phyloP scores from a whole-genome alignment of 1,140 invertebrate genomes.

The Zaprionus inermis region DNA sequence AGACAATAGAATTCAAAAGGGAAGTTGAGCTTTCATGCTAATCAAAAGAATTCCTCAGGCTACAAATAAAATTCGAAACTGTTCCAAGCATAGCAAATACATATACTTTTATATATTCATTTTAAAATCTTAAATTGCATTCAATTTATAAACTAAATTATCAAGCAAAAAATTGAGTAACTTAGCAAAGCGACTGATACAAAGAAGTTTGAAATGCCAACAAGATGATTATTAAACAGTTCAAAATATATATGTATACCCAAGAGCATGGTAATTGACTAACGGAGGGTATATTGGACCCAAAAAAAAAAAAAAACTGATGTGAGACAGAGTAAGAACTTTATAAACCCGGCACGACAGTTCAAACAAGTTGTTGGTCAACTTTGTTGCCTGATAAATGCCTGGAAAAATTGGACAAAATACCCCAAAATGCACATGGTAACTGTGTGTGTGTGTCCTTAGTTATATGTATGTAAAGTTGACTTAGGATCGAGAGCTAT shows the following conservation, averaged over 20 bases:
- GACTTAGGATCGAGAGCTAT: background rate
- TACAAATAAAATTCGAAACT: no score
- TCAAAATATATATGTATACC: background rate
- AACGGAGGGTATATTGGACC: background rate
- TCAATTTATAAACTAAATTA: no score
- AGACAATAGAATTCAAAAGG: no score
- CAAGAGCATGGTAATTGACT: background rate
- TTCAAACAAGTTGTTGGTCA: conserved; percentile 4
- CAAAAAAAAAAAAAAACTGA: background rate
- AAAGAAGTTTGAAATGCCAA: no score
- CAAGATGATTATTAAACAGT: background rate
- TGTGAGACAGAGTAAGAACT: conserved; percentile 4
- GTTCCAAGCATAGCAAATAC: no score
- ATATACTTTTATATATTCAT: no score
- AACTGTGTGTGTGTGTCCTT: background rate
- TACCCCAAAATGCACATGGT: background rate
- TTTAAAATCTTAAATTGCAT: no score
- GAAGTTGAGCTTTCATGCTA: no score
- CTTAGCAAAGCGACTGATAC: no score
- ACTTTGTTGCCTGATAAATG: conserved; percentile 43
- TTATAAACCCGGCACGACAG: conserved; percentile 14
- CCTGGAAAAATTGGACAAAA: conserved; percentile 8
- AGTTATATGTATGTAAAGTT: background rate
- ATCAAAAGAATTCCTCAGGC: no score
- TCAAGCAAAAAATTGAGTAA: no score